Evolutionary conservation across 2,113 vertebrate species (phyloP), one percentile per base, ranked within the genome.

Genomic region (Dasypus novemcinctus): DNA sequence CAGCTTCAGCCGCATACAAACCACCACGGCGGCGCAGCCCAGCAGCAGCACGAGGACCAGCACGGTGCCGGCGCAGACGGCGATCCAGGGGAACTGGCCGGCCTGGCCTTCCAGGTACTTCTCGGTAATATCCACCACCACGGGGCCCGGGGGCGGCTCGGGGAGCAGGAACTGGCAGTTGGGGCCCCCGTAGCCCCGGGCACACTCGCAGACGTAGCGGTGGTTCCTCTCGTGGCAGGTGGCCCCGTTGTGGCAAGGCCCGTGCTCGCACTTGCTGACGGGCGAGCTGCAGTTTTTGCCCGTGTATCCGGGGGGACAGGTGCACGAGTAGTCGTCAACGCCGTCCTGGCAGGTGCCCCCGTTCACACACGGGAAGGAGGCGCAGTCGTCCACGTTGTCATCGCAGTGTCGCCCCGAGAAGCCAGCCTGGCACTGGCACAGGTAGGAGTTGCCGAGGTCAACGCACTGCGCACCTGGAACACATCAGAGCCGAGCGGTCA

Each of bases 111-210:
- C 98, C 0, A 98, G 98, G 93, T 99, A 99, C 89, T 98, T 98
- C 72, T 99, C 98, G 0, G 98, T 98, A 1, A 99, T 98, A 92
- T 98, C 99, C 1, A 99, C 99, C 3, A 99, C 97, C 78, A 98
- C 98, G 0, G 99, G 98, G 80, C 98, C 98, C 21, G 89, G 98
- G 23, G 98, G 97, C 0, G 98, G 98, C 95, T 99, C 99, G 0
- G 99, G 99, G 78, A 99, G 98, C 96, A 99, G 98, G 74, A 99
- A 99, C 97, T 99, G 99, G 98, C 99, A 99, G 98, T 99, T 99
- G 96, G 98, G 99, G 18, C 99, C 99, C 0, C 99, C 99, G 0
- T 99, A 99, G 31, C 99, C 99, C 0, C 97, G 99, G 63, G 99
- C 98, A 0, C 99, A 99, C 94, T 99, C 99, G 0, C 99, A 99